Percentiles rank a stretch among this genome's conserved stretches.
These are phyloP conservation scores for Diorhabda elongata DNA, from an alignment of 1,140 invertebrate genomes.

Conservation along the genomic window DNA sequence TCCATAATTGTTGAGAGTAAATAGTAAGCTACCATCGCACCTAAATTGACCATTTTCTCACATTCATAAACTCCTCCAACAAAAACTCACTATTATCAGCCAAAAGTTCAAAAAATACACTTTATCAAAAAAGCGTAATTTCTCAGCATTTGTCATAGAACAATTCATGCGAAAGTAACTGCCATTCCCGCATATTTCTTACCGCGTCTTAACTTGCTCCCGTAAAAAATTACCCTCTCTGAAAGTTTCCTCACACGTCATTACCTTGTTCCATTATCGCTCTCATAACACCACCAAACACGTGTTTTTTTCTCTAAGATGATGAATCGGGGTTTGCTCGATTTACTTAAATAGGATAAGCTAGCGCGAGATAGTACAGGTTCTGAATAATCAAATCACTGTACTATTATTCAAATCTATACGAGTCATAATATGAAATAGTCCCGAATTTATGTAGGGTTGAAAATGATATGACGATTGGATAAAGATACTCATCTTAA, in stretches of 20 bases:
- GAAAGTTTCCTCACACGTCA: conserved; percentile 1
- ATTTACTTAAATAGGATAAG: too few species aligned
- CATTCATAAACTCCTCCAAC: background rate
- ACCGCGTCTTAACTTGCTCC: conserved; percentile 1
- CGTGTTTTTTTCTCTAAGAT: conserved; percentile 1
- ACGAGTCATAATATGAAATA: too few species aligned
- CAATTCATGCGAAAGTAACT: background rate
- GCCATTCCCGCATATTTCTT: background rate
- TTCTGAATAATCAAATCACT: too few species aligned
- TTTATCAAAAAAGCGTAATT: background rate
- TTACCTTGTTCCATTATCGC: conserved; percentile 1
- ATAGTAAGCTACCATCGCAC: too few species aligned
- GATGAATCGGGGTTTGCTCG: background rate
- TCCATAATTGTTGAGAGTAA: too few species aligned
- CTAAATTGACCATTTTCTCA: too few species aligned
- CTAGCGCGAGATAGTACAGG: too few species aligned
- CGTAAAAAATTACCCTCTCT: conserved; percentile 1
- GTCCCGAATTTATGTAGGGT: too few species aligned
- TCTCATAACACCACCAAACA: background rate
- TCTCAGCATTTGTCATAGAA: background rate
- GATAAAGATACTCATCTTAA: too few species aligned
- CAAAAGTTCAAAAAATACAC: background rate
- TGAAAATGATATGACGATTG: too few species aligned
- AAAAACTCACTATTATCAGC: background rate
- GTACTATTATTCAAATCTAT: too few species aligned